phyloP scores from a whole-genome alignment of 2,888 invertebrate genomes.

The Nyleta sp. region DNA sequence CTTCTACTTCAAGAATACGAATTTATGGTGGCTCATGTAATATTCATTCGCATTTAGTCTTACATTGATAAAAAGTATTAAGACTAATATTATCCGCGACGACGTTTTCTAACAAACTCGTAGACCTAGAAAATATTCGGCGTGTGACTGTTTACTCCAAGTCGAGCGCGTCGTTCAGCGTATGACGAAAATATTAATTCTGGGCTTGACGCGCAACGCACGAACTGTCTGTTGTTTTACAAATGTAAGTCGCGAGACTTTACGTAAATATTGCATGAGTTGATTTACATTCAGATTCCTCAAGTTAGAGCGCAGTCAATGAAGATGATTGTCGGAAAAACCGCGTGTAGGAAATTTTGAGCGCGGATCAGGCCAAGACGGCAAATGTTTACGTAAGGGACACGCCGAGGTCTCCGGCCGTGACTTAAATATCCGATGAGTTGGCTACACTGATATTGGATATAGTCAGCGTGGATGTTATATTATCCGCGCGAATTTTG shows the following conservation, averaged over 20 bases:
- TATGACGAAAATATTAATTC: conserved; percentile 10
- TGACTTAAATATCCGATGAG: conserved; percentile 54
- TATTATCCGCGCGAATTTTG: conserved; percentile 20
- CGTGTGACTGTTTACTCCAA: neutral
- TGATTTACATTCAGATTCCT: conserved; percentile 44
- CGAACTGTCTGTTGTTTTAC: conserved; percentile 34
- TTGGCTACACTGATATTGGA: conserved; percentile 36
- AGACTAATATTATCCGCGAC: conserved; percentile 9
- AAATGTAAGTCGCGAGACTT: conserved; percentile 19
- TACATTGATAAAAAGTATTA: conserved; percentile 31
- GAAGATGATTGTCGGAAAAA: conserved; percentile 39
- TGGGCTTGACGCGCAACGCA: neutral
- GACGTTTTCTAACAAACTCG: no score
- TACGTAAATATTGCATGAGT: conserved; percentile 47
- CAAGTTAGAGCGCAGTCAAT: conserved; percentile 30
- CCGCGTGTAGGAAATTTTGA: conserved; percentile 49
- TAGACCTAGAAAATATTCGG: no score
- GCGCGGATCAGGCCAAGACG: conserved; percentile 20
- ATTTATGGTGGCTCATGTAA: conserved; percentile 33
- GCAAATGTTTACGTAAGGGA: conserved; percentile 46
- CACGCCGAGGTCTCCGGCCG: conserved; percentile 21
- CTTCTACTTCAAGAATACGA: conserved; percentile 21
- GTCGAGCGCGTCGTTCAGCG: neutral
- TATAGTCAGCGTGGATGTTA: conserved; percentile 15
- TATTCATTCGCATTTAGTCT: conserved; percentile 35